Evolutionary conservation across 2,797 vertebrate genomes (phyloP).

Genomic region (Chloroceryle amazona): DNA sequence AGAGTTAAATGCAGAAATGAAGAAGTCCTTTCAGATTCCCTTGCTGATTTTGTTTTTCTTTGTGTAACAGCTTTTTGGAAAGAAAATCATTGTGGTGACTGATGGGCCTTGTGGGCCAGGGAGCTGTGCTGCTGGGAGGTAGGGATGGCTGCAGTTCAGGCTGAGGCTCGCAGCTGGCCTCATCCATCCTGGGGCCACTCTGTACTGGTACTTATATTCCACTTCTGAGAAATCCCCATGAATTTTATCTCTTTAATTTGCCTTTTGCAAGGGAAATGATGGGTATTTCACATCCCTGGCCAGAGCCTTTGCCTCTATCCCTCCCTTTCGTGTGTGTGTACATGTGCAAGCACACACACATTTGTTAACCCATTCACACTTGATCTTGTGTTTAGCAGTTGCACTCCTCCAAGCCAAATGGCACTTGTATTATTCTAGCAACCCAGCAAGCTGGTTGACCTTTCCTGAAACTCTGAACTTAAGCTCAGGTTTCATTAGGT

Average conservation of each 20-base stretch:
- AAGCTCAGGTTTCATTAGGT: conserved; percentile 11
- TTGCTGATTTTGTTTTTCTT: not conserved
- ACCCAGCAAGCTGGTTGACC: not conserved
- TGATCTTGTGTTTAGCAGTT: not conserved
- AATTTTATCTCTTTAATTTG: not conserved
- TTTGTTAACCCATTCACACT: not conserved
- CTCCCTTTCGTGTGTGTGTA: not conserved
- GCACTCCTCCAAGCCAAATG: not conserved
- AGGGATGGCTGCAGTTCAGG: not conserved
- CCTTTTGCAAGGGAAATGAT: not conserved
- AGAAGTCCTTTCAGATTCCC: not conserved
- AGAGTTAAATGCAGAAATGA: conserved; percentile 1
- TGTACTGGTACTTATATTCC: not conserved
- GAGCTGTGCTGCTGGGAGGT: not conserved
- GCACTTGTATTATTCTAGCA: not conserved
- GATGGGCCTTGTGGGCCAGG: not conserved
- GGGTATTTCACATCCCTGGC: not conserved
- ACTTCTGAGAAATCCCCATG: conserved; percentile 23
- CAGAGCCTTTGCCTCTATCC: not conserved
- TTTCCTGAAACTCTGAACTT: not conserved
- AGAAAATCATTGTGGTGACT: not conserved
- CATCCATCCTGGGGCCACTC: not conserved
- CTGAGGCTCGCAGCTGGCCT: not conserved
- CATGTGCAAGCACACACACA: fast-evolving
- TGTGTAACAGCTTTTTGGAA: not conserved